Conservation (phyloP, 1,140 invertebrate species). For the Hormaphis cornu region DNA sequence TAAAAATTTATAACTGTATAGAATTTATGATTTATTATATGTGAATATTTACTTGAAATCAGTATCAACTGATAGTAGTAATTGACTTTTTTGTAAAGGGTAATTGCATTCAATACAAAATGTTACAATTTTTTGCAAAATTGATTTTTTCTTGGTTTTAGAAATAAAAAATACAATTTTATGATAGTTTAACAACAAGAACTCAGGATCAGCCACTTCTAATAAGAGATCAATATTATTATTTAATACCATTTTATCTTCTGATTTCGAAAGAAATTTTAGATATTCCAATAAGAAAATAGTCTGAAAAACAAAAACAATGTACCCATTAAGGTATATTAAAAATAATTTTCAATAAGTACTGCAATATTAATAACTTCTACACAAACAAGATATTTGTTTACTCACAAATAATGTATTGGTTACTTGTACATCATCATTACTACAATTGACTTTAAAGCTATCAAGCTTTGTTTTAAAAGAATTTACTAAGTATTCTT, state of each 20-base stretch:
- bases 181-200: background rate
- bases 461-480: background rate
- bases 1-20: too few species aligned
- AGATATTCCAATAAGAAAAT: background rate
- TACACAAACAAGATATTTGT: background rate
- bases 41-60: background rate
- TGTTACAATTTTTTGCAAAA: background rate
- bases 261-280: background rate
- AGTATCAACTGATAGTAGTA: background rate
- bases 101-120: background rate
- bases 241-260: background rate
- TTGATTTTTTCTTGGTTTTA: background rate
- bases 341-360: too few species aligned
- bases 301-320: background rate
- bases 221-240: background rate
- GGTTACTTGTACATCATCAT: background rate
- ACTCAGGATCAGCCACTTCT: background rate
- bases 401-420: slow-evolving; percentile 1
- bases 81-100: background rate
- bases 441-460: background rate
- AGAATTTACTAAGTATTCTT: background rate
- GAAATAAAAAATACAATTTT: background rate
- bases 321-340: too few species aligned
- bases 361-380: too few species aligned
- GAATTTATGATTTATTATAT: too few species aligned